Percentiles rank a stretch among this genome's conserved stretches.
Conservation (phyloP, 2,797 vertebrate genomes). For the Lycodopsis pacificus region DNA sequence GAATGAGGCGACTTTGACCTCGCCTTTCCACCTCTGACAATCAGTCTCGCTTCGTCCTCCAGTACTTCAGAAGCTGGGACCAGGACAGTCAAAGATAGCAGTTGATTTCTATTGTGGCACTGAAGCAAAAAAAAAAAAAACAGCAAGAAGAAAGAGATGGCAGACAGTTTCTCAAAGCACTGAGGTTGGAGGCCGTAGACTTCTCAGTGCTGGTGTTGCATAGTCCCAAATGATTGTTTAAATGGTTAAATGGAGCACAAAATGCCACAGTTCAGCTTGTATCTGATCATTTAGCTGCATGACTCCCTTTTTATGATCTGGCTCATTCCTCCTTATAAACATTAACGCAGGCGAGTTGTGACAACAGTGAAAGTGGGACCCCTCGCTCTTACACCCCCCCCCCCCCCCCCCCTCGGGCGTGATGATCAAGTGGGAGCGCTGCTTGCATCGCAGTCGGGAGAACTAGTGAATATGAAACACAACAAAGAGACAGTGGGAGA, state of each 20-base stretch:
- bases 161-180: constrained; percentile 54
- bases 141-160: constrained; percentile 70
- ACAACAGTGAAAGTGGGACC: constrained; percentile 63
- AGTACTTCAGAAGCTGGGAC: constrained; percentile 73
- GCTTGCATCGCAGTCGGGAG: constrained; percentile 52
- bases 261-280: constrained; percentile 38
- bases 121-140: constrained; percentile 55
- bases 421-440: constrained; percentile 71
- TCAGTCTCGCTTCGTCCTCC: constrained; percentile 93
- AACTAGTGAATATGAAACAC: constrained; percentile 71
- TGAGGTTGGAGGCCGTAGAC: constrained; percentile 57
- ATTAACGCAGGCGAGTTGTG: constrained; percentile 71
- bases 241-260: constrained; percentile 59
- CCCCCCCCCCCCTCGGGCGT: constrained; percentile 56
- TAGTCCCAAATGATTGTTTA: constrained; percentile 53
- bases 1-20: constrained; percentile 93
- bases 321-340: constrained; percentile 68
- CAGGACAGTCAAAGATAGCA: constrained; percentile 78
- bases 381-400: constrained; percentile 41
- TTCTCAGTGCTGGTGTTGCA: constrained; percentile 39
- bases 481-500: constrained; percentile 76
- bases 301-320: constrained; percentile 27
- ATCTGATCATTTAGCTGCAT: constrained; percentile 43
- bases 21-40: constrained; percentile 96
- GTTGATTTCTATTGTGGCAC: constrained; percentile 86